Evolutionary conservation across 2,113 vertebrate species (phyloP).

Genomic region (Corythornis madagascariensis): DNA sequence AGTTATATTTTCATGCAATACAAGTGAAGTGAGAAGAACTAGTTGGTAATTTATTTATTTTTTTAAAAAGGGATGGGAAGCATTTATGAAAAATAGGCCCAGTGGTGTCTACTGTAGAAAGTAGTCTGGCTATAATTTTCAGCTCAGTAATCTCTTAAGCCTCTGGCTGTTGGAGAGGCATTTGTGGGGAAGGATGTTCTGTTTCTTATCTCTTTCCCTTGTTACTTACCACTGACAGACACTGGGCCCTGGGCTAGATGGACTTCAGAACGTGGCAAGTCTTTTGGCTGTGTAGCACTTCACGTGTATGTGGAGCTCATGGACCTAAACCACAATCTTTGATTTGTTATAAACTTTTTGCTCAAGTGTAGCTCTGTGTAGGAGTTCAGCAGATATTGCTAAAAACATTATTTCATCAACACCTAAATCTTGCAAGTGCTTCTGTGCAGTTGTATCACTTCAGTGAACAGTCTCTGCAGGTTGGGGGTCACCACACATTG

Average conservation of each 20-base stretch:
- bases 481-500: not conserved
- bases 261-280: not conserved
- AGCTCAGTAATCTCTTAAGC: not conserved
- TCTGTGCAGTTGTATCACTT: not conserved
- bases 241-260: not conserved
- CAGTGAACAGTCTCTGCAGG: not conserved
- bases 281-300: not conserved
- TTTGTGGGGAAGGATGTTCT: conserved; percentile 25
- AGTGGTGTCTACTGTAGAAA: not conserved
- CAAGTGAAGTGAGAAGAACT: not conserved
- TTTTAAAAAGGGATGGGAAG: not conserved
- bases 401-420: not conserved
- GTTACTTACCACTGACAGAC: not conserved
- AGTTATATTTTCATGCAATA: not conserved
- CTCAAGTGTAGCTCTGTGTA: not conserved
- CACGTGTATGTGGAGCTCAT: not conserved
- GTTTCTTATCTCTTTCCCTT: conserved; percentile 19
- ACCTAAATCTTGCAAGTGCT: not conserved
- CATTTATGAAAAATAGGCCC: not conserved
- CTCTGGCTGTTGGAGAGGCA: not conserved
- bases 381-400: not conserved
- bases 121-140: not conserved
- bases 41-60: not conserved
- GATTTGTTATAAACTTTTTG: not conserved
- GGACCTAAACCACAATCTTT: not conserved